Conservation (phyloP, 2,888 invertebrate species). For the Drosophila greeni region DNA sequence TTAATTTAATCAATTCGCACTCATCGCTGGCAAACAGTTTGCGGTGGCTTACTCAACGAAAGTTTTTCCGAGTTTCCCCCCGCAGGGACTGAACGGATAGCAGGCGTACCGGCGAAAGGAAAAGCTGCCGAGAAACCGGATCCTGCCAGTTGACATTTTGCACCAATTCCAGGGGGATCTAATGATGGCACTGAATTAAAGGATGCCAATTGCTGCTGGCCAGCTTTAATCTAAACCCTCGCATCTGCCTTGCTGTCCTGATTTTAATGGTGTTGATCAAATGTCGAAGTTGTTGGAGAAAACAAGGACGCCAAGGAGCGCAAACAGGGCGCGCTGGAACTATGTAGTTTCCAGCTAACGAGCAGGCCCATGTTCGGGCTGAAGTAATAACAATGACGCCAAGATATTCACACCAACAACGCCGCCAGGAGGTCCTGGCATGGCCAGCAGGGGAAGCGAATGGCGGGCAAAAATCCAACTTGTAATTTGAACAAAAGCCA, state of each 20-base stretch:
- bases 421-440: slow-evolving; percentile 18
- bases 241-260: neutral
- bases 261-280: slow-evolving; percentile 33
- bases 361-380: slow-evolving; percentile 37
- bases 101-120: neutral
- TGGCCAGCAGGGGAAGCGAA: slow-evolving; percentile 13
- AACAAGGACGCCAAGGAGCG: slow-evolving; percentile 7
- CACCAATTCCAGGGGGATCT: neutral
- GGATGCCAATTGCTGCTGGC: slow-evolving; percentile 15
- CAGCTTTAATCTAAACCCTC: slow-evolving; percentile 12
- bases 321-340: slow-evolving; percentile 12
- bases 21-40: slow-evolving; percentile 14
- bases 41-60: slow-evolving; percentile 5
- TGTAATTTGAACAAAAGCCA: slow-evolving; percentile 48
- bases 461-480: slow-evolving; percentile 49
- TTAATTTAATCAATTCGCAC: slow-evolving; percentile 39
- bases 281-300: slow-evolving; percentile 40
- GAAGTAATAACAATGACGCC: slow-evolving; percentile 31
- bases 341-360: slow-evolving; percentile 48
- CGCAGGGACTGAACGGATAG: neutral
- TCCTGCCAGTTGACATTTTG: slow-evolving; percentile 17
- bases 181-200: slow-evolving; percentile 1
- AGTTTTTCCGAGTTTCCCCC: neutral
- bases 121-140: slow-evolving; percentile 1
- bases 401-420: slow-evolving; percentile 33